Evolutionary conservation across 2,888 invertebrate genomes (phyloP), one percentile per base, ranked within the genome.

Genomic region (Drosophila testacea): DNA sequence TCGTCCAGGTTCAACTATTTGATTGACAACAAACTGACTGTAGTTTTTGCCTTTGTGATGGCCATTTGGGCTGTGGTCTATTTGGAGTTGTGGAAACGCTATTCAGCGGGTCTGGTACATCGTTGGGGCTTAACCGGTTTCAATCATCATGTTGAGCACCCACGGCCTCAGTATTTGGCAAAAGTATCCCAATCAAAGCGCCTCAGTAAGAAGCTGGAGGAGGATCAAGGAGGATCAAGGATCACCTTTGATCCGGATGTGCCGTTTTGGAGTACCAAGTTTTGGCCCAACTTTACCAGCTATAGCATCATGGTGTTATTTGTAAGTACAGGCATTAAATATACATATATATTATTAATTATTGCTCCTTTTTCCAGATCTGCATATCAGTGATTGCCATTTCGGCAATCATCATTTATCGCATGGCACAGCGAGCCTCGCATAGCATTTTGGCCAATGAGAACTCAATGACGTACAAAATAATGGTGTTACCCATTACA

Each of bases 1-100:
- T 95, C 96, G 83, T 94, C 97, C 4, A 94, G 94, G 90, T 93
- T 96, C 55, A 96, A 96, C n/a, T 95, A 96, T 90, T 93, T 97
- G 47, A 95, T 97, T 89, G 97, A 97, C 92, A 97, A 97, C 92
- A 94, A 95, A 55, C 94, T 95, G 50, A 97, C 97, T 0, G 95
- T 97, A 41, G 93, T 95, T 72, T 97, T 97, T 92, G 96, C 97
- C 4, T 93, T 95, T 55, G 94, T 96, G 83, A 97, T 97, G 96
- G 95, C 96, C 1, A 93, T 97, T 69, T 97, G 97, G 97, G 93
- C 95, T 72, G 94, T 96, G 1, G 90, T 96, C 44, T 97, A 97
- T 92, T 93, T 97, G 83, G 97, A 97, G 91, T 93, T 96, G 70
- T 97, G 97, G 97, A 97, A 96, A 90, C 93, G 97, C 4, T 96